Percentiles rank a stretch among this genome's conserved stretches.
Conservation (phyloP, 2,113 vertebrate species). For the Melanocharis versteri region DNA sequence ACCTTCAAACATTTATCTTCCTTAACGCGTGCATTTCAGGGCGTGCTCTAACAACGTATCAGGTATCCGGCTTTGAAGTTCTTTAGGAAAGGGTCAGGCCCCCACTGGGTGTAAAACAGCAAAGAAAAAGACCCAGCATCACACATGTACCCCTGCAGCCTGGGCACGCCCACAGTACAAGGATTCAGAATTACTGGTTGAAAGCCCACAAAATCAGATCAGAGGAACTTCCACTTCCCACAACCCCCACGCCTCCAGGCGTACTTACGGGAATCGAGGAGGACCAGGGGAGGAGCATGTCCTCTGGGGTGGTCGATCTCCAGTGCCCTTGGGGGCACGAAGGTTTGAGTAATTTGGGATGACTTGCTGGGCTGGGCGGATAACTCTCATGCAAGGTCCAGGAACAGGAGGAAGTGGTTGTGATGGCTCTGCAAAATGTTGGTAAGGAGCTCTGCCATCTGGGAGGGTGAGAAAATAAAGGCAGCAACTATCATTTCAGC, state of each 20-base stretch:
- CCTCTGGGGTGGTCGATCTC: slow-evolving; percentile 15
- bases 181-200: background rate
- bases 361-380: slow-evolving; percentile 29
- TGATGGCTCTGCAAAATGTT: background rate
- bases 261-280: slow-evolving; percentile 55
- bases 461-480: slow-evolving; percentile 42
- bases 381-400: slow-evolving; percentile 30
- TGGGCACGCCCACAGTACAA: background rate
- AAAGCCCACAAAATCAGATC: background rate
- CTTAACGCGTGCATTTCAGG: background rate
- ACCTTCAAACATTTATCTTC: slow-evolving; percentile 27
- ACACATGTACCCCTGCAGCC: background rate
- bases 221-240: background rate
- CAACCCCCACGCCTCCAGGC: background rate
- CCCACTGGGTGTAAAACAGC: background rate
- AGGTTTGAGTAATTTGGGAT: slow-evolving; percentile 56
- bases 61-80: background rate
- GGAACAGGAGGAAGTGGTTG: slow-evolving; percentile 32
- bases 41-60: background rate
- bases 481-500: background rate
- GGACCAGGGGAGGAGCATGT: background rate
- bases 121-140: background rate
- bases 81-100: background rate
- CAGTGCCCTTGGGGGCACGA: background rate
- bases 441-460: slow-evolving; percentile 52